A percentile compares a stretch with the other conserved stretches of the same genome.
phyloP scores from a whole-genome alignment of 2,113 vertebrate species.

The Ancistrus triradiatus region DNA sequence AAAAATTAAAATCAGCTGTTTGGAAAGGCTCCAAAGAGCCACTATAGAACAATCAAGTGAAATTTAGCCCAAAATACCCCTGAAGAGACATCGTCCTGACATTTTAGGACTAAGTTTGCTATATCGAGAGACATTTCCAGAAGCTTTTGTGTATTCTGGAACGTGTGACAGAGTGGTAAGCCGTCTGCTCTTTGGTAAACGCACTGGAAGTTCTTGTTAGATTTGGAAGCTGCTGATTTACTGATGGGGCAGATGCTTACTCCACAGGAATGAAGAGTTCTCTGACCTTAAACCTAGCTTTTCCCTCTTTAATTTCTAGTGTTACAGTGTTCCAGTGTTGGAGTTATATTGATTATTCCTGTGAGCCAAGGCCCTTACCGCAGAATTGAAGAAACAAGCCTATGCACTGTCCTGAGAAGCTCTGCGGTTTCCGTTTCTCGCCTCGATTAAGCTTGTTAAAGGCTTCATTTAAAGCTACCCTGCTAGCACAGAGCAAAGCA shows the following conservation, averaged over 20 bases:
- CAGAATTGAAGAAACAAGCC: constrained; percentile 28
- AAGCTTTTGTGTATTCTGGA: constrained; percentile 52
- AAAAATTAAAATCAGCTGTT: too few relatives aligned
- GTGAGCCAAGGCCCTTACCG: neutral
- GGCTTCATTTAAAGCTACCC: constrained; percentile 59
- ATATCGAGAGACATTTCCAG: constrained; percentile 50
- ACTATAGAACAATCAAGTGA: constrained; percentile 48
- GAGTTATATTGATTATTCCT: neutral
- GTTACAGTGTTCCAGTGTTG: neutral
- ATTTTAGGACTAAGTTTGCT: constrained; percentile 43
- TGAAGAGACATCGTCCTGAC: constrained; percentile 36
- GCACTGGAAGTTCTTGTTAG: constrained; percentile 19
- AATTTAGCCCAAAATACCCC: constrained; percentile 42
- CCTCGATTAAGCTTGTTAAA: constrained; percentile 59
- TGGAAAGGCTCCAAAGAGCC: too few relatives aligned
- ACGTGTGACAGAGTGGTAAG: constrained; percentile 30
- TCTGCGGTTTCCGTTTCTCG: constrained; percentile 35
- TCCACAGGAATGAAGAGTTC: constrained; percentile 4
- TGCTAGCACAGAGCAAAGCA: constrained; percentile 40
- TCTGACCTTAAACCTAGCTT: constrained; percentile 8
- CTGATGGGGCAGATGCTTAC: constrained; percentile 25
- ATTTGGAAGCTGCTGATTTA: constrained; percentile 44
- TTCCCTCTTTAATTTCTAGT: neutral
- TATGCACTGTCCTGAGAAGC: constrained; percentile 9
- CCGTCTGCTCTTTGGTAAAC: constrained; percentile 14